phyloP scores from a whole-genome alignment of 2,797 vertebrate genomes.

The Anabacerthia variegaticeps region DNA sequence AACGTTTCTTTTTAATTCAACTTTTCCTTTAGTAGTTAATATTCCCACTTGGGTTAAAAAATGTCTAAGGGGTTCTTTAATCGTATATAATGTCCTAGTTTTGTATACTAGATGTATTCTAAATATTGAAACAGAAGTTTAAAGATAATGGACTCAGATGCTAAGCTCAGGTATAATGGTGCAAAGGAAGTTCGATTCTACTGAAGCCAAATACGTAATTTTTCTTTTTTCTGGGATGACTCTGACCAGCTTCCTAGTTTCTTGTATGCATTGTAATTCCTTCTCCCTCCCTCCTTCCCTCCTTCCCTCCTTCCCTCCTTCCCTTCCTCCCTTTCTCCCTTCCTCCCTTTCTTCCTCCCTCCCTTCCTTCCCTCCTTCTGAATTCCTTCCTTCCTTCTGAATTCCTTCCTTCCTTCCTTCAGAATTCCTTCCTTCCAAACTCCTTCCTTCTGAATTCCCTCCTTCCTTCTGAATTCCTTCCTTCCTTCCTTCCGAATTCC shows the following conservation, averaged over 20 bases:
- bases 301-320: too few relatives aligned
- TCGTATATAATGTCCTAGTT: neutral
- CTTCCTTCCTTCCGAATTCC: too few relatives aligned
- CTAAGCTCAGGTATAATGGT: neutral
- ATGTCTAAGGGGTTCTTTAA: neutral
- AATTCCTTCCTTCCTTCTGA: too few relatives aligned
- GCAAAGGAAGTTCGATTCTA: neutral
- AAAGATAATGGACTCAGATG: neutral
- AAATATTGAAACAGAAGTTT: neutral
- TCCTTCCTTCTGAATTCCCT: too few relatives aligned
- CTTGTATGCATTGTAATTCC: neutral
- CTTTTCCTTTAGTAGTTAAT: neutral
- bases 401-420: too few relatives aligned
- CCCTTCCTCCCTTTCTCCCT: too few relatives aligned
- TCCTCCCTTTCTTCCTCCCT: too few relatives aligned
- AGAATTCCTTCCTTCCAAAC: too few relatives aligned
- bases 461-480: too few relatives aligned
- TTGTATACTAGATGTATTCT: neutral
- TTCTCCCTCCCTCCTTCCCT: accelerated
- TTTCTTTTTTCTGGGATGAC: neutral
- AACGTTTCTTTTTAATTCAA: neutral
- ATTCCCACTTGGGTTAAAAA: neutral
- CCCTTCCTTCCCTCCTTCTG: too few relatives aligned
- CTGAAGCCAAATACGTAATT: neutral
- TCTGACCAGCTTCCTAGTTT: neutral